Percentiles rank a stretch among this genome's conserved stretches.
Evolutionary conservation across 2,888 invertebrate genomes (phyloP).

Genomic region (Macaria notata): DNA sequence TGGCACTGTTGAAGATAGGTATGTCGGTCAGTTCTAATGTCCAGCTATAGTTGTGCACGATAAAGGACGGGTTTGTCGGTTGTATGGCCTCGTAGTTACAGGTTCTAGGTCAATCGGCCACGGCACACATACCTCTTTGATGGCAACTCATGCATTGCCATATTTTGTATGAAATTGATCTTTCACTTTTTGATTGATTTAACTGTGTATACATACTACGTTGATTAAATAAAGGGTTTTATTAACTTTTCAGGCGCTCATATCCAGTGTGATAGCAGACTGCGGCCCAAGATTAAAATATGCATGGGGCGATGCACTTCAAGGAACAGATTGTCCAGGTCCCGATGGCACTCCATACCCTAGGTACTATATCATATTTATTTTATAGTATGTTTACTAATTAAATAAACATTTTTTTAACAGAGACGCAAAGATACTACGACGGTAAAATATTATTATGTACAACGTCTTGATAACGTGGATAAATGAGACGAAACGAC

Average conservation of each 20-base stretch:
- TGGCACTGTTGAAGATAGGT: constrained; percentile 7
- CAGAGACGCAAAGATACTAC: background rate
- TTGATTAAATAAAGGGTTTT: too few relatives aligned
- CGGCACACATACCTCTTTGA: constrained; percentile 67
- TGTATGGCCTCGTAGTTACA: constrained; percentile 51
- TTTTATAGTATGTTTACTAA: background rate
- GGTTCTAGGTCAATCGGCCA: constrained; percentile 76
- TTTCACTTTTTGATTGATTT: constrained; percentile 7
- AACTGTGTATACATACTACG: background rate
- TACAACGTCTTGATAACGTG: too few relatives aligned
- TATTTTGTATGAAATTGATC: constrained; percentile 51
- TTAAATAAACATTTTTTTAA: too few relatives aligned
- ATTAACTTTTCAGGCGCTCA: constrained; percentile 55
- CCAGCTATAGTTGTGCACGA: constrained; percentile 38
- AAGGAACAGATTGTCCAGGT: constrained; percentile 90
- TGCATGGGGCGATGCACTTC: constrained; percentile 93
- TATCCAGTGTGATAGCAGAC: constrained; percentile 59
- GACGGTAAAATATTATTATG: background rate
- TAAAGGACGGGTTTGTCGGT: constrained; percentile 58
- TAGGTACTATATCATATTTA: constrained; percentile 80
- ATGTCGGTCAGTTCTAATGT: constrained; percentile 24
- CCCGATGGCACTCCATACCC: constrained; percentile 93
- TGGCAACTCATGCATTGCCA: constrained; percentile 53
- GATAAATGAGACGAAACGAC: too few relatives aligned
- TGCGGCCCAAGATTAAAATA: constrained; percentile 88